Evolutionary conservation across 2,888 invertebrate genomes (phyloP).

Genomic region (Alitta virens): DNA sequence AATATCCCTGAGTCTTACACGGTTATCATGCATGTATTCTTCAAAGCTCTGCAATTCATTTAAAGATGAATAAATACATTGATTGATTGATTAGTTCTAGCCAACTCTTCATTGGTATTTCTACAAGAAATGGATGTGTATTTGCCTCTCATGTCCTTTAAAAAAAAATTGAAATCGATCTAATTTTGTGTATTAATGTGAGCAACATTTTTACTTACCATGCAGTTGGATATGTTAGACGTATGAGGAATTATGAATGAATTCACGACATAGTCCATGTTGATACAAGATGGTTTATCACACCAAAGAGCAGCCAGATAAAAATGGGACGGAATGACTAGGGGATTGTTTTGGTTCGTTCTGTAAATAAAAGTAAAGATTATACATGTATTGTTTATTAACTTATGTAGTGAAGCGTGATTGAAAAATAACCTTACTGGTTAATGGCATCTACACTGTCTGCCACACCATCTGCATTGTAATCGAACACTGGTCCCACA

Average conservation of each 20-base stretch:
- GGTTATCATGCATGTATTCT: constrained; percentile 4
- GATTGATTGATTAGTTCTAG: not conserved
- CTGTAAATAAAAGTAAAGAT: not conserved
- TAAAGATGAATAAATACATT: too few species aligned
- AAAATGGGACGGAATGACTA: constrained; percentile 38
- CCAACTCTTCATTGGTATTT: too few species aligned
- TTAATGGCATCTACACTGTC: constrained; percentile 23
- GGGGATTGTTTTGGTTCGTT: constrained; percentile 1
- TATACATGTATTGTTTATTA: not conserved
- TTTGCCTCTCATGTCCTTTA: too few species aligned
- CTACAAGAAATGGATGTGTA: too few species aligned
- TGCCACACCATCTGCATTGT: constrained; percentile 37
- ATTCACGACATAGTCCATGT: constrained; percentile 18
- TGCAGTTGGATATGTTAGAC: constrained; percentile 20
- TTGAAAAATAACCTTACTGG: not conserved
- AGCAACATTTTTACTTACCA: constrained; percentile 23
- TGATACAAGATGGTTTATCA: constrained; percentile 4
- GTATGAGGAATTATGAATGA: constrained; percentile 22
- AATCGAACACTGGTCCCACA: constrained; percentile 43
- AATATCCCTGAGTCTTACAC: constrained; percentile 15
- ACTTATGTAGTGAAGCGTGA: not conserved
- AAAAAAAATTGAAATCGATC: too few species aligned
- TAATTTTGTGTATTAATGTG: too few species aligned
- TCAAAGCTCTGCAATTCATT: constrained; percentile 1
- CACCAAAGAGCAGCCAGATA: constrained; percentile 36